Evolutionary conservation across 2,113 vertebrate species (phyloP).

Genomic region (Apodemus speciosus): DNA sequence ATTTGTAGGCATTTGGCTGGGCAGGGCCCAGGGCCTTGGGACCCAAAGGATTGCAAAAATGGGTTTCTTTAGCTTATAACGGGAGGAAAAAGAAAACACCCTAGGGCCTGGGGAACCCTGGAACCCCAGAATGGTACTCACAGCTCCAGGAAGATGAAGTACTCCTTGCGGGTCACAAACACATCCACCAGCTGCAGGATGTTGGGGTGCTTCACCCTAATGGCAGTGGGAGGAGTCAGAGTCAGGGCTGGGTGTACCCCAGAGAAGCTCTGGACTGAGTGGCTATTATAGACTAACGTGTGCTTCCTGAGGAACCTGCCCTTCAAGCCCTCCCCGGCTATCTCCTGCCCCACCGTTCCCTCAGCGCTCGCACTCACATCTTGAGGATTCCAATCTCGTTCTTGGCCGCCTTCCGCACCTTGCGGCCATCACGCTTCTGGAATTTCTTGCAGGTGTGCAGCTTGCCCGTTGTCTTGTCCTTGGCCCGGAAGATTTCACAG

Average conservation of each 20-base stretch:
- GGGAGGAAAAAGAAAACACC: constrained; percentile 18
- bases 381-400: constrained; percentile 98
- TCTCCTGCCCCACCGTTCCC: background rate
- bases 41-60: constrained; percentile 34
- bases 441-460: constrained; percentile 99
- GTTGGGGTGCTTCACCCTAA: constrained; percentile 98
- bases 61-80: constrained; percentile 52
- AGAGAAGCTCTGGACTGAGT: background rate
- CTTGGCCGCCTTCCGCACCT: constrained; percentile 97
- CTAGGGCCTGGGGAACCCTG: constrained; percentile 10
- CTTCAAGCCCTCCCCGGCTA: background rate
- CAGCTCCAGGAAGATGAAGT: constrained; percentile 99
- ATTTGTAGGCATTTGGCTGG: constrained; percentile 44
- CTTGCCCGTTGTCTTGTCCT: constrained; percentile 95
- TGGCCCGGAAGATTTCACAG: constrained; percentile 98
- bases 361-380: constrained; percentile 89
- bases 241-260: background rate
- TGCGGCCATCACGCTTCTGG: constrained; percentile 96
- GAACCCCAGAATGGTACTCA: constrained; percentile 86
- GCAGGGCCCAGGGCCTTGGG: constrained; percentile 35
- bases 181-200: constrained; percentile 97
- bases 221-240: background rate
- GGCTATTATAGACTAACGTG: background rate
- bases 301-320: background rate
- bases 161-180: constrained; percentile 97